phyloP scores from a whole-genome alignment of 2,888 invertebrate species.

The Arctia plantaginis region DNA sequence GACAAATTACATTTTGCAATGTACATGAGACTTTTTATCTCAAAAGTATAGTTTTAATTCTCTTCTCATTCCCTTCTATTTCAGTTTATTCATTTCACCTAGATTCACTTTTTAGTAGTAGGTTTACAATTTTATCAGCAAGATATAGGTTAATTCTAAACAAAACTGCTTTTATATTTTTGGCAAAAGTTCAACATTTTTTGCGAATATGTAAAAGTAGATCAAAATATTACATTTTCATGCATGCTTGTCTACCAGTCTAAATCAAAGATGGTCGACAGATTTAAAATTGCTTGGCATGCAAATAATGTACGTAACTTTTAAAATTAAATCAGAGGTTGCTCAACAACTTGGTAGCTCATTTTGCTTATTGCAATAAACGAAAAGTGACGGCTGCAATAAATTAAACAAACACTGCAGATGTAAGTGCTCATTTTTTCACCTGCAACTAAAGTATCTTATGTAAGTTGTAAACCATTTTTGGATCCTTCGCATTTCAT shows the following conservation, averaged over 20 bases:
- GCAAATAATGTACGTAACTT: neutral
- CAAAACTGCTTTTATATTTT: constrained; percentile 7
- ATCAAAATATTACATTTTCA: neutral
- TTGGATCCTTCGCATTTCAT: constrained; percentile 64
- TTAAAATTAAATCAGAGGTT: constrained; percentile 13
- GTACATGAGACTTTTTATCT: neutral
- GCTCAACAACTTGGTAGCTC: constrained; percentile 16
- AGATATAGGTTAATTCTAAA: constrained; percentile 9
- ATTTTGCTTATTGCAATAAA: constrained; percentile 23
- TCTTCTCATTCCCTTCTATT: neutral
- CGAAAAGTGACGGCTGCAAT: constrained; percentile 20
- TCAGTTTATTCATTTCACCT: neutral
- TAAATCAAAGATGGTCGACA: neutral
- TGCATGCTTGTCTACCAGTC: neutral
- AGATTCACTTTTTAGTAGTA: neutral
- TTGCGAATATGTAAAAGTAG: constrained; percentile 3
- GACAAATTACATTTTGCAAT: neutral
- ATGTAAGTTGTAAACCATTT: constrained; percentile 61
- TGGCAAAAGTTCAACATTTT: constrained; percentile 19
- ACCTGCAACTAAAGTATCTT: constrained; percentile 72
- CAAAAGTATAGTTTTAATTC: neutral
- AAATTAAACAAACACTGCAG: constrained; percentile 57
- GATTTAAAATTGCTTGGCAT: neutral
- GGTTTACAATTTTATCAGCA: neutral
- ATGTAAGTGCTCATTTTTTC: constrained; percentile 59